phyloP scores from a whole-genome alignment of 2,113 vertebrate genomes.

The Lycocorax pyrrhopterus region DNA sequence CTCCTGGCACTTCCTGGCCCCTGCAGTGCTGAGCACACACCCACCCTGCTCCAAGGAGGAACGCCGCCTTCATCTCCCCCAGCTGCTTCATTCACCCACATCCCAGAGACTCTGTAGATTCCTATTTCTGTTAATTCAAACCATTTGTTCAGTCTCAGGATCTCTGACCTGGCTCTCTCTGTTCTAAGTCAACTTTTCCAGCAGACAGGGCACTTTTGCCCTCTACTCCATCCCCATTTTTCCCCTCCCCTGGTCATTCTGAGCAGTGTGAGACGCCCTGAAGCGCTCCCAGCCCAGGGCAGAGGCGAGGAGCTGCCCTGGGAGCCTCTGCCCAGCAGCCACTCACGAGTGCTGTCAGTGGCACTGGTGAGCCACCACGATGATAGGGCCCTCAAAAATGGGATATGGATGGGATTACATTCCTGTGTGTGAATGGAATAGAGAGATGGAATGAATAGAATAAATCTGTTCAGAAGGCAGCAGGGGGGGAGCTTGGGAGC shows the following conservation, averaged over 20 bases:
- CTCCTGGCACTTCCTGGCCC: no score
- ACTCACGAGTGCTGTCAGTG: not conserved
- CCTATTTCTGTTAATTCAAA: not conserved
- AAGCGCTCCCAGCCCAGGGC: not conserved
- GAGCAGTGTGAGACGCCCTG: not conserved
- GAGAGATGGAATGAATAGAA: not conserved
- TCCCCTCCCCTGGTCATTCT: not conserved
- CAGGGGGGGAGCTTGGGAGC: not conserved
- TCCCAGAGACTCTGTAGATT: not conserved
- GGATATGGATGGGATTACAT: not conserved
- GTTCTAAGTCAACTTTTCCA: not conserved
- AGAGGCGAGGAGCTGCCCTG: not conserved
- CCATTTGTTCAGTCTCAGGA: not conserved
- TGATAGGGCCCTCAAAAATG: not conserved
- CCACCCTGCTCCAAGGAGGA: fast-evolving
- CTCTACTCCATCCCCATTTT: not conserved
- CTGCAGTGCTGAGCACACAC: not conserved
- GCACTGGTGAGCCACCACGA: not conserved
- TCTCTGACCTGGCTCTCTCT: not conserved
- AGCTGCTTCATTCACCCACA: not conserved
- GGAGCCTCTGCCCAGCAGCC: not conserved
- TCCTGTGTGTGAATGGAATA: not conserved
- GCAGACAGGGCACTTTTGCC: not conserved
- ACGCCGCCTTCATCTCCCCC: fast-evolving
- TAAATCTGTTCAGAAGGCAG: not conserved